Base-by-base conservation (phyloP, 2,888 invertebrate genomes). In the Trichogramma evanescens region DNA sequence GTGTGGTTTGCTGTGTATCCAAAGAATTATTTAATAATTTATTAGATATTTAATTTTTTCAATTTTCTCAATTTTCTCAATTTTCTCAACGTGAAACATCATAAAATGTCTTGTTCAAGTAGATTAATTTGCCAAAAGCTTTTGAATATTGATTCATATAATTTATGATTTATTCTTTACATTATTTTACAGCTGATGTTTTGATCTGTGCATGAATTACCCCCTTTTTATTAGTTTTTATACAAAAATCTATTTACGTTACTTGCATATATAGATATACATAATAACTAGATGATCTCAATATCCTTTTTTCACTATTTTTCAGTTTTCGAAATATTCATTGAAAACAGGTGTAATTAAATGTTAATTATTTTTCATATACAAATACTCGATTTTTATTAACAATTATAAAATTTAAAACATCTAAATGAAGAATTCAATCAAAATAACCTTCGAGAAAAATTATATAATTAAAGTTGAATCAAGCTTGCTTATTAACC, bases 1-100 rank as follows among this genome's bases (percentile, higher is more conserved):
- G 66, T 65, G 64, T 65, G 63, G 64, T 66, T 66, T 66, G 66
- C 64, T 66, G 66, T 66, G 63, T 61, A 53, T 61, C 46, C 40
- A 60, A 54, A 57, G 40, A 39, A 55, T 48, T 51, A 26, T 26
- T 62, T 59, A 8, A n/a, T 3, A 49, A n/a, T 40, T 49, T 56
- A n/a, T 49, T 40, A 54, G 45, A 58, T 26, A 46, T 55, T 45
- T 45, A 41, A 61, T 59, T 60, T 59, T 62, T 26, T 52, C 50
- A 56, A 9, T 39, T 54, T 50, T 56, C 58, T n/a, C n/a, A n/a
- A n/a, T n/a, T n/a, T n/a, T n/a, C n/a, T 56, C 26, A 41, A 61
- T 59, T 58, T 59, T 62, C 26, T 52, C 49, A 56, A 9, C n/a
- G 45, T 50, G 54, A 58, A 54, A 53, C 49, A 59, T 42, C 56